Evolutionary conservation across 1,140 invertebrate species (phyloP).

Genomic region (Scaptodrosophila lebanonensis): DNA sequence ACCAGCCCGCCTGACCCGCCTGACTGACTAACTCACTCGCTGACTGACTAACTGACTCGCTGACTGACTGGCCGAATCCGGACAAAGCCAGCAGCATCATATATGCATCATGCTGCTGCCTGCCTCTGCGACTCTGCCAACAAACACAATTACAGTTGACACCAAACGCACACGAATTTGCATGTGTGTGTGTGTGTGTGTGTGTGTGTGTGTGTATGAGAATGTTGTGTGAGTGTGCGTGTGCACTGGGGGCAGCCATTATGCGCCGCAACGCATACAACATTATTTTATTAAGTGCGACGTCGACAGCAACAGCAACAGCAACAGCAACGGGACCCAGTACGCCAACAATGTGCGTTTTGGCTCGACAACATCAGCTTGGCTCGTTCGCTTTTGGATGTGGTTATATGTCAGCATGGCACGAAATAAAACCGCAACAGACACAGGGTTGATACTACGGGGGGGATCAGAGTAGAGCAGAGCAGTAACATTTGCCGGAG

Average conservation of each 20-base stretch:
- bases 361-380: neutral
- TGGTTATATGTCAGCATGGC: slow-evolving; percentile 28
- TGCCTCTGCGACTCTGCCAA: slow-evolving; percentile 9
- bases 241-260: no score
- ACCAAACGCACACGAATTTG: slow-evolving; percentile 29
- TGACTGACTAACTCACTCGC: slow-evolving; percentile 49
- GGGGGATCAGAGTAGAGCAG: neutral
- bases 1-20: no score
- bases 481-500: slow-evolving; percentile 9
- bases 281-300: slow-evolving; percentile 69
- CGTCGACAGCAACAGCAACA: neutral
- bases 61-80: slow-evolving; percentile 24
- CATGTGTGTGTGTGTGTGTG: no score
- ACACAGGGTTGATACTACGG: neutral
- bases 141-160: slow-evolving; percentile 42
- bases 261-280: slow-evolving; percentile 59
- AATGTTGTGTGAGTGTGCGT: no score
- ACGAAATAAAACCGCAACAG: slow-evolving; percentile 19
- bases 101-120: neutral
- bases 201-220: no score
- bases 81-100: slow-evolving; percentile 1
- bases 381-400: slow-evolving; percentile 10
- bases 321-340: slow-evolving; percentile 6
- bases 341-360: slow-evolving; percentile 42
- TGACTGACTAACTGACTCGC: slow-evolving; percentile 45